A percentile compares a stretch with the other conserved stretches of the same genome.
phyloP scores from a whole-genome alignment of 2,113 vertebrate species.

The Rissa tridactyla region DNA sequence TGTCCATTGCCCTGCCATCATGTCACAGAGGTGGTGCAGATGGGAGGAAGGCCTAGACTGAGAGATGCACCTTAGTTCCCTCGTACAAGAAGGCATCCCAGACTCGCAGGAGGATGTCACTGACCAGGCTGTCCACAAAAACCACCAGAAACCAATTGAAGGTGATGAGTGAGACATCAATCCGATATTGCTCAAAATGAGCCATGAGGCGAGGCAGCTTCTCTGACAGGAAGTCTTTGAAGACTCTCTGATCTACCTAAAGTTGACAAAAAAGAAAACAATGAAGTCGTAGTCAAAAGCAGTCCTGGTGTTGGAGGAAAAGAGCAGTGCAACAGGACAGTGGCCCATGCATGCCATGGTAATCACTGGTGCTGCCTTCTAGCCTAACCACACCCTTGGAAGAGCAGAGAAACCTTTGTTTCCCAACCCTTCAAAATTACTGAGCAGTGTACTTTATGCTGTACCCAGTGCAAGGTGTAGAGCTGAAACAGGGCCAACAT shows the following conservation, averaged over 20 bases:
- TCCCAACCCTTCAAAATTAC: not conserved
- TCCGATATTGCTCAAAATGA: conserved; percentile 81
- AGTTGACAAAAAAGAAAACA: not conserved
- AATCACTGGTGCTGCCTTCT: not conserved
- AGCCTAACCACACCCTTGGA: not conserved
- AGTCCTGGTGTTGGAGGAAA: not conserved
- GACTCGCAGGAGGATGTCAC: conserved; percentile 86
- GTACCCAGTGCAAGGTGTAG: not conserved
- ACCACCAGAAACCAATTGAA: conserved; percentile 96
- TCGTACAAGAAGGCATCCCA: conserved; percentile 96
- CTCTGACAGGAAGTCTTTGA: conserved; percentile 89
- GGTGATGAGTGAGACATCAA: conserved; percentile 89
- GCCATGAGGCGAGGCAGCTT: conserved; percentile 87
- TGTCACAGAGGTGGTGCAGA: not conserved
- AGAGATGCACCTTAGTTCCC: conserved; percentile 86
- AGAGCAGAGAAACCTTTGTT: not conserved
- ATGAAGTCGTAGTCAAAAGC: not conserved
- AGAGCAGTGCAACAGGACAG: not conserved
- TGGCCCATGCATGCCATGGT: rapidly evolving
- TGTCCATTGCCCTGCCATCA: not conserved
- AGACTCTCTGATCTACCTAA: conserved; percentile 92
- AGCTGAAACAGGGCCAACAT: not conserved
- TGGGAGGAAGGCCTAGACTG: not conserved
- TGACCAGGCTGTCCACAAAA: conserved; percentile 91
- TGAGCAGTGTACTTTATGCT: not conserved